These are phyloP conservation scores for Uropsilus gracilis DNA, from an alignment of 2,113 vertebrate genomes.

Conservation along the genomic window DNA sequence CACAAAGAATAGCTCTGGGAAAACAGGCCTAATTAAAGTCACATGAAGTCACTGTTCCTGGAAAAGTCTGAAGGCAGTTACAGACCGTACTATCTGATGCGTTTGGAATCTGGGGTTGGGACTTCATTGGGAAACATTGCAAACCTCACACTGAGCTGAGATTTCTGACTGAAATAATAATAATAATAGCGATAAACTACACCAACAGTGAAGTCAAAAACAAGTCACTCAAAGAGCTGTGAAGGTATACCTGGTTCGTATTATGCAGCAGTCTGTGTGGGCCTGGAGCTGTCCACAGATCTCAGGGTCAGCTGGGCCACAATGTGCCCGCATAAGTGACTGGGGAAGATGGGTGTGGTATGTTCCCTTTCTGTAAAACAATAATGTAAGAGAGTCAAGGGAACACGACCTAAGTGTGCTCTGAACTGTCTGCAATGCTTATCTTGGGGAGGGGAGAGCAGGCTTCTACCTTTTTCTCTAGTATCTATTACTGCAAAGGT, in stretches of 20 bases:
- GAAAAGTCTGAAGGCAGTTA: neutral
- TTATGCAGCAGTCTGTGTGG: neutral
- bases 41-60: neutral
- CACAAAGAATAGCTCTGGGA: neutral
- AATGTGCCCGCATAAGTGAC: neutral
- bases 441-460: neutral
- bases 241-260: too few relatives aligned
- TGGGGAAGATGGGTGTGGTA: too few relatives aligned
- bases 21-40: neutral
- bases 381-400: neutral
- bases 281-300: too few relatives aligned
- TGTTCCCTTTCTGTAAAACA: neutral
- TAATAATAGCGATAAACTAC: too few relatives aligned
- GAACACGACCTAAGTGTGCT: neutral
- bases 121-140: neutral
- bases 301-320: too few relatives aligned
- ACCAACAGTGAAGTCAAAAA: neutral
- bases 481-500: neutral
- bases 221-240: neutral
- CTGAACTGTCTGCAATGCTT: neutral
- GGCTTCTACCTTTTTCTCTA: neutral
- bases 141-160: neutral
- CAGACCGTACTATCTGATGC: neutral
- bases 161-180: conserved; percentile 31
- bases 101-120: neutral